Base-by-base conservation (phyloP, 2,888 invertebrate genomes). In the Adineta ricciae region DNA sequence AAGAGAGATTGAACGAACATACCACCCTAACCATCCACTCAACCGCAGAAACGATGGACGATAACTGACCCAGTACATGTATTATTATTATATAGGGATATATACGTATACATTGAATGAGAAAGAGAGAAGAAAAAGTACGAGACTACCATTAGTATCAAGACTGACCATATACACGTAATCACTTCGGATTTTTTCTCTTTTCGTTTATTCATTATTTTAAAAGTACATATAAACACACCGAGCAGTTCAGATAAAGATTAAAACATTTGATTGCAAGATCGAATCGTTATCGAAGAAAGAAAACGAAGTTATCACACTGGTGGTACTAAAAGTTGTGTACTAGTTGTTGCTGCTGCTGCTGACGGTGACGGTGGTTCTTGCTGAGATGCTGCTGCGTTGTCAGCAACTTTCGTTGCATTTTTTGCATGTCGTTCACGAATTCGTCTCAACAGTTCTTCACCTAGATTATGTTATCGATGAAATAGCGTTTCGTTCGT, bases 21-120 rank as follows among this genome's bases (percentile, higher is more conserved):
- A 64, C 64, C 64, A 64, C 46, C 46, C 46, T 46, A 46, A 64
- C 32, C 64, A 32, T 64, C 32, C 64, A 36, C 32, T 64, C 64
- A 64, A 64, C 64, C 32, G 64, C 32, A 16, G 32, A 64, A 64
- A 64, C 32, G 64, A 41, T 78, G 78, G 78, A 78, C 78, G 78
- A 78, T 78, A 78, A 78, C 38, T 78, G 78, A 78, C 78, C 78
- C 78, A 78, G 38, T 41, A 24, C 78, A 41, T 78, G n/a, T 78
- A 78, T 41, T 78, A 41, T 78, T 24, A 78, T 36, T 19, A 50
- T 19, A 50, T 19, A 50, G 14, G 19, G 16, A 50, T 50, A 50
- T 50, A 50, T 32, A 16, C 32, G 32, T 36, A 64, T 64, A 36
- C 32, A 32, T 64, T 14, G 19, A 32, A 32, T 32, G 24, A 64